phyloP scores from a whole-genome alignment of 2,888 invertebrate species.

The Esperia sulphurella region DNA sequence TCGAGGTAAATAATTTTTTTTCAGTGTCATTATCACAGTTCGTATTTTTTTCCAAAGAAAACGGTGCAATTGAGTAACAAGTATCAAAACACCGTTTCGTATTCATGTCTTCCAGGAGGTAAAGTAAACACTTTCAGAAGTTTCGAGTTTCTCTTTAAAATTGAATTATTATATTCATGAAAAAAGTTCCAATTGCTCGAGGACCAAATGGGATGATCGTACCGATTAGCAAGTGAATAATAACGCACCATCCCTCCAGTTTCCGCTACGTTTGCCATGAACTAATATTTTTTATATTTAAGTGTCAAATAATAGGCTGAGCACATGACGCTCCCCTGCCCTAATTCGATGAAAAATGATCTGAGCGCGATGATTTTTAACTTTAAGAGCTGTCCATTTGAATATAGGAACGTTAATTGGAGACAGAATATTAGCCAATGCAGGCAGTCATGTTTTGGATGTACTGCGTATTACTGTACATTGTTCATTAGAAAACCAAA shows the following conservation, averaged over 20 bases:
- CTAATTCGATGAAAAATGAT: slow-evolving; percentile 45
- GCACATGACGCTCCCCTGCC: slow-evolving; percentile 39
- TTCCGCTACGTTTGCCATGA: slow-evolving; percentile 40
- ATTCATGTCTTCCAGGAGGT: too few species aligned
- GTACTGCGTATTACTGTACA: slow-evolving; percentile 11
- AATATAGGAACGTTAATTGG: slow-evolving; percentile 11
- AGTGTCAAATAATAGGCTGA: slow-evolving; percentile 40
- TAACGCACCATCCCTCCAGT: slow-evolving; percentile 27
- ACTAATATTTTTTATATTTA: slow-evolving; percentile 35
- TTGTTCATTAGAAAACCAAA: slow-evolving; percentile 46
- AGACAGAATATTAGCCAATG: slow-evolving; percentile 12
- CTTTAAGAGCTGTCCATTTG: slow-evolving; percentile 8
- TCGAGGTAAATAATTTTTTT: too few species aligned
- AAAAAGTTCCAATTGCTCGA: background rate
- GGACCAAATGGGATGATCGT: slow-evolving; percentile 1
- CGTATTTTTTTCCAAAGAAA: background rate
- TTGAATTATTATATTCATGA: background rate
- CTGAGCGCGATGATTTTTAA: slow-evolving; percentile 15
- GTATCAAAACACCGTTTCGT: too few species aligned
- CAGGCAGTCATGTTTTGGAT: slow-evolving; percentile 23
- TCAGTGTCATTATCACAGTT: background rate
- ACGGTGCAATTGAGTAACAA: background rate
- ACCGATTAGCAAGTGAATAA: slow-evolving; percentile 22
- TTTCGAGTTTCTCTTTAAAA: too few species aligned
- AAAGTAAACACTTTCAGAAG: too few species aligned